Base-by-base conservation (phyloP, 2,888 invertebrate genomes). In the Synergus japonicus region DNA sequence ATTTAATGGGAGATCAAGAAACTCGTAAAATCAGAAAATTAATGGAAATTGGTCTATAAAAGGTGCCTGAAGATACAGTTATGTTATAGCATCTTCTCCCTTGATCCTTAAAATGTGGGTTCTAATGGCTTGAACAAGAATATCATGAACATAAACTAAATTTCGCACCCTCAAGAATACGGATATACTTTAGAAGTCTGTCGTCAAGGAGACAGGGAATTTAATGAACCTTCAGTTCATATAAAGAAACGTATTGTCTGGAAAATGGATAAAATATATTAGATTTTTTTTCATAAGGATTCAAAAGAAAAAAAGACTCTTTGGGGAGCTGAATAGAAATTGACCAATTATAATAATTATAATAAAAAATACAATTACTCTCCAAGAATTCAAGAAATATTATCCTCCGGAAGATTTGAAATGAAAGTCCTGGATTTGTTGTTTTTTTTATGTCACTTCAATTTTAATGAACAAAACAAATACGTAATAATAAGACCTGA, bases 71-170 rank as follows among this genome's bases (percentile, higher is more conserved):
- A 29, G 12, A 13, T 60, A 4, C 18, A 10, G 22, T 60, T 22
- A 46, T 46, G 46, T 12, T 46, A 54, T 3, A 18, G n/a, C 9
- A 54, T 9, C 15, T 7, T 49, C 49, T 7, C 8, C 1, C 60
- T 46, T 9, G 2, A 60, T 10, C 10, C 60, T 22, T 60, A 22
- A 60, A 60, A 22, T 9, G 60, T n/a, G 10, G 22, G 12, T 8
- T 60, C n/a, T 60, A 5, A 46, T 54, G 13, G 15, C 49, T 54
- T 13, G 49, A 54, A 3, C 4, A 54, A 54, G 15, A 54, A 54
- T 54, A 54, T 15, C 5, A 4, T 22, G 60, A 60, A 60, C 60
- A 22, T 69, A 69, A 69, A 46, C 22, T 29, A 29, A 69, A 69
- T 29, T 69, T 69, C 9, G 13, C 49, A 69, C 69, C 69, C 49